Percentiles rank a stretch among this genome's conserved stretches.
phyloP scores from a whole-genome alignment of 2,113 vertebrate genomes.

The Sceloporus tristichus region DNA sequence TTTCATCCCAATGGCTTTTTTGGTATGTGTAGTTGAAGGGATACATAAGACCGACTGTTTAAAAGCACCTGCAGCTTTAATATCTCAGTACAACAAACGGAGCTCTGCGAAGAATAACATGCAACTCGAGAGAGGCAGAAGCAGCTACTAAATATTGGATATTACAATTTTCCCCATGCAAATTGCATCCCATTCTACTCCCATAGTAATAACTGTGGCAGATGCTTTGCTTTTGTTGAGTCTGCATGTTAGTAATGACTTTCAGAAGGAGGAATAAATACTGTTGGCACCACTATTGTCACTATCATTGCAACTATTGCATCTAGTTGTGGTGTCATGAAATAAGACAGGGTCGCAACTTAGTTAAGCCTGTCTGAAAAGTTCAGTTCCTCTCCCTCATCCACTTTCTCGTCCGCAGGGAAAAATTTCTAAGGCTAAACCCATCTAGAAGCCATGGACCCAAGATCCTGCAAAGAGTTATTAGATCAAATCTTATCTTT shows the following conservation, averaged over 20 bases:
- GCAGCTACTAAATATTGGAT: constrained; percentile 4
- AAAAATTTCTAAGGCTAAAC: not conserved
- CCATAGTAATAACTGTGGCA: not conserved
- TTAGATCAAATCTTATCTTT: not conserved
- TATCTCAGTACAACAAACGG: constrained; percentile 31
- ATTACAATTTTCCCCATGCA: not conserved
- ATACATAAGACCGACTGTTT: not conserved
- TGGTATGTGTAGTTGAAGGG: not conserved
- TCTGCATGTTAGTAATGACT: not conserved
- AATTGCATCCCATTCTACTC: constrained; percentile 4
- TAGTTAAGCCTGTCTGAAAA: too few relatives aligned
- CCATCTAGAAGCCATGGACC: too few relatives aligned
- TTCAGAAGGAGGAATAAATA: not conserved
- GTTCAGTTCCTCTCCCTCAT: too few relatives aligned
- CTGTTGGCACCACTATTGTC: not conserved
- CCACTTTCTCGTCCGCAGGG: too few relatives aligned
- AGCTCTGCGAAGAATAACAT: not conserved
- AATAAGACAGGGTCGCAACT: too few relatives aligned
- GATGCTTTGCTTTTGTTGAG: constrained; percentile 14
- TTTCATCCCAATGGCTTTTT: not conserved
- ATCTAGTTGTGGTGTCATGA: not conserved
- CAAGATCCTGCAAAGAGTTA: too few relatives aligned
- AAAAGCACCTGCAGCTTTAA: constrained; percentile 30
- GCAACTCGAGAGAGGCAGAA: not conserved
- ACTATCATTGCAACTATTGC: not conserved